phyloP scores from a whole-genome alignment of 2,797 vertebrate genomes.

The Rallus crepitans region DNA sequence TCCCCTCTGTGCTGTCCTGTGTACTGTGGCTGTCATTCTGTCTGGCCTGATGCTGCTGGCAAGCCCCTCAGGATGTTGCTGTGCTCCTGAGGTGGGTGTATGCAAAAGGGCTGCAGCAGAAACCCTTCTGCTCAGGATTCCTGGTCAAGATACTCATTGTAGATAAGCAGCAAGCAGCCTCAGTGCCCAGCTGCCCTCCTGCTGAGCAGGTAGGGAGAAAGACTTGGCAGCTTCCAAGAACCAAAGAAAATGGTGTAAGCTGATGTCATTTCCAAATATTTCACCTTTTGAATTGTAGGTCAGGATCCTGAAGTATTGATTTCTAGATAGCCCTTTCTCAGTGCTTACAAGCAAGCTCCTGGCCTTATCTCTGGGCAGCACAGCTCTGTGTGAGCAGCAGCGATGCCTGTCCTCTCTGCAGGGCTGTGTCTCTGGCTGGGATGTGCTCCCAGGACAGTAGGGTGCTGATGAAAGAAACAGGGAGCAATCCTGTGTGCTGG shows the following conservation, averaged over 20 bases:
- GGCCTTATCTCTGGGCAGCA: neutral
- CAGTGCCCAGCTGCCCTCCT: neutral
- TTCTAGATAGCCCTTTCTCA: neutral
- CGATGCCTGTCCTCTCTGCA: neutral
- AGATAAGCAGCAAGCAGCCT: neutral
- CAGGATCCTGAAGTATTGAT: neutral
- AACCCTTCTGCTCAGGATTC: neutral
- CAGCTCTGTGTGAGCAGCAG: accelerated
- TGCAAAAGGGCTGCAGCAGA: neutral
- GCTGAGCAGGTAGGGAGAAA: neutral
- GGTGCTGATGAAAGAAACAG: neutral
- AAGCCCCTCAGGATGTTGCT: neutral
- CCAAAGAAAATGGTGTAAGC: neutral
- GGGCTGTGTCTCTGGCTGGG: neutral
- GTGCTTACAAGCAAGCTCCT: neutral
- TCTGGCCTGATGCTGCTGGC: neutral
- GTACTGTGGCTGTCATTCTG: accelerated
- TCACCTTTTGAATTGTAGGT: neutral
- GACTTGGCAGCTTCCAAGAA: neutral
- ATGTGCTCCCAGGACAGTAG: accelerated
- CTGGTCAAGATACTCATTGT: neutral
- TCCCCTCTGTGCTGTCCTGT: neutral
- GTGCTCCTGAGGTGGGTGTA: neutral
- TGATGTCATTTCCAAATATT: neutral
- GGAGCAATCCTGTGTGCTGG: neutral